A percentile compares a stretch with the other conserved stretches of the same genome.
Conservation (phyloP, 2,888 invertebrate species). For the Dasysyrphus tricinctus region DNA sequence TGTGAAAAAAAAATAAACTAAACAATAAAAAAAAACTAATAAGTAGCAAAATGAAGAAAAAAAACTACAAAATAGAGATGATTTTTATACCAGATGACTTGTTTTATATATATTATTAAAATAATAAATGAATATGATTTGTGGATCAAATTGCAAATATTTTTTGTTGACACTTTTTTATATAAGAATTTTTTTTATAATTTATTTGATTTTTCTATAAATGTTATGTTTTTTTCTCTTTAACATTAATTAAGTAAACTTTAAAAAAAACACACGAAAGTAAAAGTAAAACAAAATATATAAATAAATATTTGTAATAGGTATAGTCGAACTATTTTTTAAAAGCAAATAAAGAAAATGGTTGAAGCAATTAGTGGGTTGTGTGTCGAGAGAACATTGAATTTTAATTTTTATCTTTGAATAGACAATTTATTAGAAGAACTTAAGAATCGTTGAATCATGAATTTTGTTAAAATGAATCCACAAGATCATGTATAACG, state of each 20-base stretch:
- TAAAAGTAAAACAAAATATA: conserved; percentile 4
- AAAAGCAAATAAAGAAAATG: background rate
- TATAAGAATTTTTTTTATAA: conserved; percentile 46
- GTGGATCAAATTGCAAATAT: conserved; percentile 61
- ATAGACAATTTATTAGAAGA: background rate
- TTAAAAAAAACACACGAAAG: background rate
- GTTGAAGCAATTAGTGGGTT: conserved; percentile 20
- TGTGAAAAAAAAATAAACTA: conserved; percentile 23
- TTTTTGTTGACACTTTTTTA: conserved; percentile 67
- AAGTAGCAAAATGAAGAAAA: conserved; percentile 29
- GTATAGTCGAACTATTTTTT: conserved; percentile 21
- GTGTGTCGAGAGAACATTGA: conserved; percentile 26
- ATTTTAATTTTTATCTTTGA: background rate
- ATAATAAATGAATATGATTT: conserved; percentile 40
- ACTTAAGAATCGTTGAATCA: background rate
- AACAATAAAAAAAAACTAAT: conserved; percentile 19
- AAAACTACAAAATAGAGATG: conserved; percentile 26
- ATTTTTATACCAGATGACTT: conserved; percentile 52
- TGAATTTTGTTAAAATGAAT: background rate
- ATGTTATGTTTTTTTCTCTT: conserved; percentile 56
- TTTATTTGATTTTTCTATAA: conserved; percentile 59
- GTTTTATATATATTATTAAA: conserved; percentile 42
- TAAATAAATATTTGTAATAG: background rate
- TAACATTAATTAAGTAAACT: conserved; percentile 4
- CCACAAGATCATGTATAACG: background rate